Evolutionary conservation across 1,140 invertebrate genomes (phyloP), one percentile per base, ranked within the genome.

Genomic region (Berghia stephanieae): DNA sequence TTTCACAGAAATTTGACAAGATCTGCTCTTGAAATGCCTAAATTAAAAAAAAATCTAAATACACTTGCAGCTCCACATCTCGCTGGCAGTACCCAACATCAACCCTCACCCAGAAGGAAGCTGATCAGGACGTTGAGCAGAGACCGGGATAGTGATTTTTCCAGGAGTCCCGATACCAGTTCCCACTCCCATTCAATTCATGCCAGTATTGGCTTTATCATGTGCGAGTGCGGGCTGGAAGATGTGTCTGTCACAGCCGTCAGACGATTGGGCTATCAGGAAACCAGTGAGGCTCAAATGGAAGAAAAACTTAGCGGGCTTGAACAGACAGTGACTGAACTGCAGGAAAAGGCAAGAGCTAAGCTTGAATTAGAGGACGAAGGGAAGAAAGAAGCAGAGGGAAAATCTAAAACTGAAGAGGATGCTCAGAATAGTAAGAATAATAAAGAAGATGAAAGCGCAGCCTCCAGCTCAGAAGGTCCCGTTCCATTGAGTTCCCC

Each of bases 141-240:
- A 42, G 80, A 83, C 60, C 73, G 77, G 68, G 42, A 76, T 8
- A 67, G 34, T n/a, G 70, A 72, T n/a, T n/a, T n/a, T n/a, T n/a
- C n/a, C n/a, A n/a, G n/a, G n/a, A n/a, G n/a, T n/a, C n/a, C n/a
- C n/a, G n/a, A n/a, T n/a, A n/a, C n/a, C n/a, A n/a, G n/a, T n/a
- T n/a, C n/a, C n/a, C n/a, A n/a, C n/a, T n/a, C n/a, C n/a, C n/a
- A n/a, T 73, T 34, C 44, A 24, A 40, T 34, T 18, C 69, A 78
- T 38, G 38, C 74, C 16, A 76, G 52, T n/a, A 83, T 87, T 63
- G 96, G 96, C 34, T 98, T 96, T 85, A 98, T 98, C 68, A 98
- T 98, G 96, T 98, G 97, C 87, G 97, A 98, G 89, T 96, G 95
- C 89, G 97, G 97, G 0, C 89, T 98, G 2, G 96, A 99, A 91